phyloP scores from a whole-genome alignment of 2,797 vertebrate genomes.

The Chelon auratus region DNA sequence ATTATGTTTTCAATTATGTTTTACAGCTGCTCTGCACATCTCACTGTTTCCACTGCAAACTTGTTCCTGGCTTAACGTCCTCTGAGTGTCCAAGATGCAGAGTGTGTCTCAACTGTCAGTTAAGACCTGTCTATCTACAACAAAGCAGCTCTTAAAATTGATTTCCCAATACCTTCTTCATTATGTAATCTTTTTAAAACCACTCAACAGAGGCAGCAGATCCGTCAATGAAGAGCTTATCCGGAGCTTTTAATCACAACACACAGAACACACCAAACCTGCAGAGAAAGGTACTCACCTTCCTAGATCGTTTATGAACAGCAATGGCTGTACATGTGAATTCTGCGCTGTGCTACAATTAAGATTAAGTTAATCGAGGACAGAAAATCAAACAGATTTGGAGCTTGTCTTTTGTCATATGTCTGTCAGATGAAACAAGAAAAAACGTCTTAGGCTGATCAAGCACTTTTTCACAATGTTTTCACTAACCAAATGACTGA shows the following conservation, averaged over 20 bases:
- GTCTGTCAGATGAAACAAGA: too few relatives aligned
- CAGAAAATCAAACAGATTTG: too few relatives aligned
- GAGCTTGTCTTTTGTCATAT: too few relatives aligned
- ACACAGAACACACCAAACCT: neutral
- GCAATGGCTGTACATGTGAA: neutral
- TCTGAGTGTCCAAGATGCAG: neutral
- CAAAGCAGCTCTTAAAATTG: constrained; percentile 4
- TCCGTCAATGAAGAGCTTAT: neutral
- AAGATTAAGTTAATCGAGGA: too few relatives aligned
- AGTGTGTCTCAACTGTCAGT: constrained; percentile 1
- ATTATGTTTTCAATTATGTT: neutral
- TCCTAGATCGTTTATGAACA: neutral
- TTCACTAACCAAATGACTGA: neutral
- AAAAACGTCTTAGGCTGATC: too few relatives aligned
- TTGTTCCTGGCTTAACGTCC: neutral
- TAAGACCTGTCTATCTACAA: neutral
- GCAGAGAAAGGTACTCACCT: neutral
- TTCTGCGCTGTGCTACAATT: neutral
- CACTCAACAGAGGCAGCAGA: neutral
- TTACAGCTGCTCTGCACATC: neutral
- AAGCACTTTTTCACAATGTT: too few relatives aligned
- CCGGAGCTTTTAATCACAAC: constrained; percentile 1
- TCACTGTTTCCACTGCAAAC: neutral
- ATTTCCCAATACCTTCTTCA: constrained; percentile 10
- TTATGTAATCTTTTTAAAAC: neutral